phyloP scores from a whole-genome alignment of 2,797 vertebrate genomes.

The Sebastes steindachneri region DNA sequence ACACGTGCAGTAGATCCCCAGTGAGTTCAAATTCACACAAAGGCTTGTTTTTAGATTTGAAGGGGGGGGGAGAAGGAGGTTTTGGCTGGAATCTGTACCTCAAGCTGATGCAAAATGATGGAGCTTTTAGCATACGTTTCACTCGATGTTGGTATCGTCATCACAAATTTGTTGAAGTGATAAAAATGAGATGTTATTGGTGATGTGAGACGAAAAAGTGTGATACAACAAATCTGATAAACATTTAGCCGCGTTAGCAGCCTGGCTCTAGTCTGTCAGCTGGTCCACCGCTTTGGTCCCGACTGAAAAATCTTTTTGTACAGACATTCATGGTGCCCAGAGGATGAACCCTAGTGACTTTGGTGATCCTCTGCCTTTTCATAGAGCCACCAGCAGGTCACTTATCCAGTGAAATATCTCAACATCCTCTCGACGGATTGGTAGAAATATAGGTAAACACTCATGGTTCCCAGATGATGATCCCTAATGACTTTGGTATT shows the following conservation, averaged over 20 bases:
- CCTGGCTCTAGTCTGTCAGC: neutral
- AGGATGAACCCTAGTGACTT: neutral
- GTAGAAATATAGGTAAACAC: neutral
- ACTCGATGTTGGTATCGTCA: neutral
- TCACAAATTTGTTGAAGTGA: too few relatives aligned
- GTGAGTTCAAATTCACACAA: neutral
- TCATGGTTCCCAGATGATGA: neutral
- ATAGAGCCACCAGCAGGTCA: neutral
- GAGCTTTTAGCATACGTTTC: neutral
- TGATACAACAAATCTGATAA: neutral
- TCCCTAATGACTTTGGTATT: neutral
- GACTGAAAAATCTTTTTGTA: neutral
- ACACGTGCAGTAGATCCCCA: neutral
- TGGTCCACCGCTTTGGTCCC: neutral
- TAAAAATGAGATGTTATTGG: neutral
- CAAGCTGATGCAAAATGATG: neutral
- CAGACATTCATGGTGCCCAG: neutral
- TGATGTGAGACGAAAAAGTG: neutral
- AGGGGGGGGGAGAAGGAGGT: neutral
- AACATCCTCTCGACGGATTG: too few relatives aligned
- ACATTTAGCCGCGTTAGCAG: neutral
- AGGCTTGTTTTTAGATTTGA: neutral
- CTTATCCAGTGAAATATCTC: neutral
- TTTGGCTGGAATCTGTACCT: neutral
- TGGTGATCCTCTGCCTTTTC: neutral